phyloP scores from a whole-genome alignment of 2,888 invertebrate species.

The Sabellastarte sp. region DNA sequence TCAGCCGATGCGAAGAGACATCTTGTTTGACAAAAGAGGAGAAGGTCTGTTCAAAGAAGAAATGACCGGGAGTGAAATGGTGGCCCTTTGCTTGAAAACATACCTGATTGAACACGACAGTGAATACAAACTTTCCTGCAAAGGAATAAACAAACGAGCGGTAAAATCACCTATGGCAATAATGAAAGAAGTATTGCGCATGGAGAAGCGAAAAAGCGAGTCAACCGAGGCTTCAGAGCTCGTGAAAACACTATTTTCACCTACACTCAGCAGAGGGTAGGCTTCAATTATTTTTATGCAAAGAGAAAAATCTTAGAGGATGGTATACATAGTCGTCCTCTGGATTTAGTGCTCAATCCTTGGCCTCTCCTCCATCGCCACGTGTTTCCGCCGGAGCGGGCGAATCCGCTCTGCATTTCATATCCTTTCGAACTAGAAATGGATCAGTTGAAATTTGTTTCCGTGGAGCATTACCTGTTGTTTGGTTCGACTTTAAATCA shows the following conservation, averaged over 20 bases:
- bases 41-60: neutral
- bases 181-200: no score
- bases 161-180: no score
- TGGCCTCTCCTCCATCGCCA: no score
- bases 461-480: no score
- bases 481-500: no score
- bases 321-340: neutral
- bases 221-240: neutral
- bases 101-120: neutral
- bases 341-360: neutral
- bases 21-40: neutral
- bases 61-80: neutral
- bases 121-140: neutral
- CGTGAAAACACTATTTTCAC: neutral
- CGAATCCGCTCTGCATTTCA: no score
- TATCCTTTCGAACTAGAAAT: no score
- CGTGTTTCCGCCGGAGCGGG: no score
- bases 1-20: neutral
- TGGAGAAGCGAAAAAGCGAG: no score
- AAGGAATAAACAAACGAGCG: neutral
- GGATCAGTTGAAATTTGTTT: no score
- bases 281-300: neutral
- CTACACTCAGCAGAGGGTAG: neutral
- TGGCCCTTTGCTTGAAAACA: constrained; percentile 1
- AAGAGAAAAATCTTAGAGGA: neutral